Conservation (phyloP, 2,888 invertebrate species). For the Xestobium rufovillosum region DNA sequence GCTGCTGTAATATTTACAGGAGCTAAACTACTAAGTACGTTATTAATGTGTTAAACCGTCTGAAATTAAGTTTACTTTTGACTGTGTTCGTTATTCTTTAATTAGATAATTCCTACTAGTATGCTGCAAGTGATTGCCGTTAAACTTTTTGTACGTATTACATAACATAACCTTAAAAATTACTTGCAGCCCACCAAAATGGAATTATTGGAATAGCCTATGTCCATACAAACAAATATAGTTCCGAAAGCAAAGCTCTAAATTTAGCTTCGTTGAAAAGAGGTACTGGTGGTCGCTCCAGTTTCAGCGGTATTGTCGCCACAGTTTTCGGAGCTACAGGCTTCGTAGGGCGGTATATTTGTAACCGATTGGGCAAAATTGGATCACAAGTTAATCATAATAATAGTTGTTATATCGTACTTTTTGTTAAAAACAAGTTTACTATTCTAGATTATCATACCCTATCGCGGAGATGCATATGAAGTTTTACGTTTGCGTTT, state of each 20-base stretch:
- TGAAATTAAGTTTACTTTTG: not conserved
- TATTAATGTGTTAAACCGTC: not conserved
- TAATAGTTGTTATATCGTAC: slow-evolving; percentile 3
- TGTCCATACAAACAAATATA: slow-evolving; percentile 43
- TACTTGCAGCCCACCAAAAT: slow-evolving; percentile 32
- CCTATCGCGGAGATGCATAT: slow-evolving; percentile 84
- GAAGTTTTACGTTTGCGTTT: slow-evolving; percentile 72
- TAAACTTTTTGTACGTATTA: slow-evolving; percentile 18
- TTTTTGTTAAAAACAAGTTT: slow-evolving; percentile 1
- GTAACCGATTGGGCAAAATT: slow-evolving; percentile 81
- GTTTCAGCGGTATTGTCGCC: slow-evolving; percentile 95
- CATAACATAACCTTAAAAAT: slow-evolving; percentile 28
- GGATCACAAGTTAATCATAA: slow-evolving; percentile 61
- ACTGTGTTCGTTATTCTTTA: too few species aligned
- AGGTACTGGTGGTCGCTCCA: slow-evolving; percentile 87
- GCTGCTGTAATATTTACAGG: slow-evolving; percentile 35
- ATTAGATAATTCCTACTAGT: too few species aligned
- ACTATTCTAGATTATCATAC: slow-evolving; percentile 55
- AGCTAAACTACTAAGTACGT: slow-evolving; percentile 35
- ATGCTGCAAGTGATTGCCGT: too few species aligned
- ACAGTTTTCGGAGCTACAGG: slow-evolving; percentile 95
- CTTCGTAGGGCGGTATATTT: slow-evolving; percentile 79
- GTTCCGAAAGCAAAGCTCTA: slow-evolving; percentile 47
- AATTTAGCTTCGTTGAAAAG: slow-evolving; percentile 64
- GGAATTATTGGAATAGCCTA: slow-evolving; percentile 36